A percentile compares a stretch with the other conserved stretches of the same genome.
These are phyloP conservation scores for Drosophila mayri DNA, from an alignment of 1,140 invertebrate genomes.

Conservation along the genomic window DNA sequence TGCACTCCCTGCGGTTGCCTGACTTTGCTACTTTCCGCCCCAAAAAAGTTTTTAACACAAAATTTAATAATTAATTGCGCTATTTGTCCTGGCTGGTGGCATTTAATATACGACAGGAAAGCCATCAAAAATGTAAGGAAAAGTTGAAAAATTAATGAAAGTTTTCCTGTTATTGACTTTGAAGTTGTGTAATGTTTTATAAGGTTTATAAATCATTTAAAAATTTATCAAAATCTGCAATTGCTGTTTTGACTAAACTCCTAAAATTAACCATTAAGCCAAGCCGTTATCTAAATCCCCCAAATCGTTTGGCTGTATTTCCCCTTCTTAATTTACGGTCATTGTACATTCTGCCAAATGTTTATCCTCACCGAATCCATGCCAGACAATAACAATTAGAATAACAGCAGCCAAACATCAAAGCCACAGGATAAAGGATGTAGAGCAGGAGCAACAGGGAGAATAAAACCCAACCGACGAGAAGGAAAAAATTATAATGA, in stretches of 20 bases:
- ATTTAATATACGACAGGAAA: slow-evolving; percentile 1
- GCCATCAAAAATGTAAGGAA: slow-evolving; percentile 1
- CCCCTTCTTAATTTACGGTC: slow-evolving; percentile 4
- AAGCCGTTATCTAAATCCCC: slow-evolving; percentile 6
- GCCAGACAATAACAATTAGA: slow-evolving; percentile 55
- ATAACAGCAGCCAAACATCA: slow-evolving; percentile 45
- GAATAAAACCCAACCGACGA: slow-evolving; percentile 14
- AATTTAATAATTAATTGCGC: slow-evolving; percentile 69
- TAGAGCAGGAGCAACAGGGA: slow-evolving; percentile 8
- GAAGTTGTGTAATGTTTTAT: background rate
- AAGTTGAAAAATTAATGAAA: slow-evolving; percentile 1
- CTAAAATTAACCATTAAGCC: slow-evolving; percentile 7
- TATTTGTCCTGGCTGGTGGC: slow-evolving; percentile 37
- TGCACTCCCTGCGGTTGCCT: slow-evolving; percentile 13
- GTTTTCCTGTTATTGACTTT: background rate
- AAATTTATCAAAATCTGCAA: background rate
- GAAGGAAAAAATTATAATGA: slow-evolving; percentile 76
- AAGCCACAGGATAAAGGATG: slow-evolving; percentile 41
- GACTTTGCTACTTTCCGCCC: slow-evolving; percentile 51
- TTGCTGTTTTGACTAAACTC: background rate
- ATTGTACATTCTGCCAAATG: slow-evolving; percentile 17
- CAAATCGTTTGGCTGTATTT: slow-evolving; percentile 6
- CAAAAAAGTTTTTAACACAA: slow-evolving; percentile 66
- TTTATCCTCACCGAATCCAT: slow-evolving; percentile 33
- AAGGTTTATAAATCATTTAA: background rate